Evolutionary conservation across 2,113 vertebrate species (phyloP).

Genomic region (Nycticryphes semicollaris): DNA sequence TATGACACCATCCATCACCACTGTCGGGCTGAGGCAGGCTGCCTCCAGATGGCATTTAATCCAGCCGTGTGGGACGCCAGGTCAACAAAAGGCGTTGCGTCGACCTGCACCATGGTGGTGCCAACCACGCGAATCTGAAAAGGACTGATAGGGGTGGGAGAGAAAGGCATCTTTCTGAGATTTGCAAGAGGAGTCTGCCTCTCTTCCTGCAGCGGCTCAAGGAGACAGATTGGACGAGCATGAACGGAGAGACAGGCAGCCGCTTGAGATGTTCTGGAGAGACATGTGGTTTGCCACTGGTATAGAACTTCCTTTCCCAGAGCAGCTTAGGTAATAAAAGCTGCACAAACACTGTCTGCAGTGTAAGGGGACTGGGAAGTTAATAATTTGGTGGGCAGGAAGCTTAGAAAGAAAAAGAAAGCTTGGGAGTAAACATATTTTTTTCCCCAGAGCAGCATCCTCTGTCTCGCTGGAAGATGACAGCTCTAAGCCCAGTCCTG

Average conservation of each 20-base stretch:
- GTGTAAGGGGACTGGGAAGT: not conserved
- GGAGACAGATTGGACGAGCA: not conserved
- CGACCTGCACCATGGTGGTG: not conserved
- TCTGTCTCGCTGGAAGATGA: not conserved
- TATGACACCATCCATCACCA: conserved; percentile 31
- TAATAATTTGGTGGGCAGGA: not conserved
- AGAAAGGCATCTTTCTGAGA: not conserved
- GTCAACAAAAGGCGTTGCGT: not conserved
- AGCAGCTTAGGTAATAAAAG: conserved; percentile 46
- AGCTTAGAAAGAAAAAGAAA: not conserved
- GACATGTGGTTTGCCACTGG: not conserved
- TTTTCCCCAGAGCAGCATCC: not conserved
- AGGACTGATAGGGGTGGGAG: not conserved
- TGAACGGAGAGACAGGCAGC: not conserved
- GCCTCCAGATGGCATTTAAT: conserved; percentile 22
- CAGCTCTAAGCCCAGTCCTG: not conserved
- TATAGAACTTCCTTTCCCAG: not conserved
- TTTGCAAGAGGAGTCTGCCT: not conserved
- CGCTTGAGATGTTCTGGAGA: not conserved
- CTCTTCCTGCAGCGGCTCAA: not conserved
- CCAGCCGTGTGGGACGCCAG: not conserved
- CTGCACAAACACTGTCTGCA: not conserved
- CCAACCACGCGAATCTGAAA: not conserved
- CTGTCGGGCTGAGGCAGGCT: not conserved
- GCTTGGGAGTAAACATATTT: not conserved